phyloP scores from a whole-genome alignment of 2,113 vertebrate species.

The Myocastor coypus region DNA sequence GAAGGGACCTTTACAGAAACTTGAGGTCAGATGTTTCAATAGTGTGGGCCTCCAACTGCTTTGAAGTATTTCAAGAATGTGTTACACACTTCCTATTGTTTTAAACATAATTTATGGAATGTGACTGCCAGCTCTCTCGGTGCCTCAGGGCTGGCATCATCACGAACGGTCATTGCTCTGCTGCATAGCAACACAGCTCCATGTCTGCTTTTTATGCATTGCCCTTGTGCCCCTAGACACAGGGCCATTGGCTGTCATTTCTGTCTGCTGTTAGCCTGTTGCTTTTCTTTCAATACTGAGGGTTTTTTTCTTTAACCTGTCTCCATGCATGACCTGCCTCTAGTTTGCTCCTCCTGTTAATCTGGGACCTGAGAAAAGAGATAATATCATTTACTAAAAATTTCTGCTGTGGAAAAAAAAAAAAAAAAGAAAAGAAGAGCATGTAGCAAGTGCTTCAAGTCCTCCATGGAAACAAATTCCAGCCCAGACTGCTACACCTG shows the following conservation, averaged over 20 bases:
- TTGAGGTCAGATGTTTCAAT: neutral
- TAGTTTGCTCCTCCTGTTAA: neutral
- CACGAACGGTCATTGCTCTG: neutral
- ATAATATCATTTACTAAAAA: neutral
- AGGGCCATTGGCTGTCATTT: slow-evolving; percentile 15
- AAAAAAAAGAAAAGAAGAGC: too few relatives aligned
- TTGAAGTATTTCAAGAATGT: neutral
- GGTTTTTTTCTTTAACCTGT: too few relatives aligned
- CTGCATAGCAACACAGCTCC: neutral
- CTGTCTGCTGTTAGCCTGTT: neutral
- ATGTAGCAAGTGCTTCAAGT: too few relatives aligned
- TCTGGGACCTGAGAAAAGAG: neutral
- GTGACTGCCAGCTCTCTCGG: neutral
- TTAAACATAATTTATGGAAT: neutral
- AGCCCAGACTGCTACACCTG: too few relatives aligned
- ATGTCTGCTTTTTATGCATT: slow-evolving; percentile 51
- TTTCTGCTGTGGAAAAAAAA: neutral
- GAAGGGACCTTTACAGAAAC: neutral
- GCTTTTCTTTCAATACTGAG: too few relatives aligned
- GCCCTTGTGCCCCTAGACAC: slow-evolving; percentile 12
- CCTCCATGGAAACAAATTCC: too few relatives aligned
- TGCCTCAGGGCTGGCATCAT: slow-evolving; percentile 22
- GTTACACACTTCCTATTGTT: neutral
- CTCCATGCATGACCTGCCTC: neutral
- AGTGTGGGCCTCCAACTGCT: neutral